Conservation (phyloP, 2,113 vertebrate genomes). For the Raphicerus campestris region DNA sequence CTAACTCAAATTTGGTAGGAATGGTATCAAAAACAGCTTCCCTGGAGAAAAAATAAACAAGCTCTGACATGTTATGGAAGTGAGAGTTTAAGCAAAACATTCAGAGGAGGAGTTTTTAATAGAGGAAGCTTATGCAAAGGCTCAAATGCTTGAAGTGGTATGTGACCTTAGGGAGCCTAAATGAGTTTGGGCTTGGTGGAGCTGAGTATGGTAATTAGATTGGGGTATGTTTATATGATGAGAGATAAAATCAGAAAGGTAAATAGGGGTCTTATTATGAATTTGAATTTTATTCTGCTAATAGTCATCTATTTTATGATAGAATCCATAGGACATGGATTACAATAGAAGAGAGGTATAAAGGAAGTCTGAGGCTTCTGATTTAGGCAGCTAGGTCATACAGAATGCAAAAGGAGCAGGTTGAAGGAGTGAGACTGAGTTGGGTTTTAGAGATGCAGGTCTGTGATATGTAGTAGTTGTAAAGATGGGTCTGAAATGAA, state of each 20-base stretch:
- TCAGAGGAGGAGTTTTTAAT: background rate
- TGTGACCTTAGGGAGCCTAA: background rate
- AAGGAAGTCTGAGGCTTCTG: background rate
- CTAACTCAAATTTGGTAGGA: background rate
- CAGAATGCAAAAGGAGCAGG: background rate
- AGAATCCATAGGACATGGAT: background rate
- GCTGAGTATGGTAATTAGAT: background rate
- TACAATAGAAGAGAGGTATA: background rate
- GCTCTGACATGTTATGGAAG: background rate
- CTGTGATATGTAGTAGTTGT: background rate
- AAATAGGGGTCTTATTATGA: background rate
- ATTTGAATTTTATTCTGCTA: background rate
- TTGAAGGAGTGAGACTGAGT: background rate
- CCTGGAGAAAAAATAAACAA: background rate
- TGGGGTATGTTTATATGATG: background rate
- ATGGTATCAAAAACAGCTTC: background rate
- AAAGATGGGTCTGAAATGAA: slow-evolving; percentile 8
- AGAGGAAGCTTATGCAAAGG: background rate
- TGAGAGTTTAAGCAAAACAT: background rate
- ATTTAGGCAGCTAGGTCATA: background rate
- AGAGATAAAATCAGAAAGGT: background rate
- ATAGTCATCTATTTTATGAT: background rate
- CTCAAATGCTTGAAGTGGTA: background rate
- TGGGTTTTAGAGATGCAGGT: background rate
- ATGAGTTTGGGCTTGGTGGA: background rate